Percentiles rank a stretch among this genome's conserved stretches.
phyloP scores from a whole-genome alignment of 2,888 invertebrate species.

The Spodoptera exigua region DNA sequence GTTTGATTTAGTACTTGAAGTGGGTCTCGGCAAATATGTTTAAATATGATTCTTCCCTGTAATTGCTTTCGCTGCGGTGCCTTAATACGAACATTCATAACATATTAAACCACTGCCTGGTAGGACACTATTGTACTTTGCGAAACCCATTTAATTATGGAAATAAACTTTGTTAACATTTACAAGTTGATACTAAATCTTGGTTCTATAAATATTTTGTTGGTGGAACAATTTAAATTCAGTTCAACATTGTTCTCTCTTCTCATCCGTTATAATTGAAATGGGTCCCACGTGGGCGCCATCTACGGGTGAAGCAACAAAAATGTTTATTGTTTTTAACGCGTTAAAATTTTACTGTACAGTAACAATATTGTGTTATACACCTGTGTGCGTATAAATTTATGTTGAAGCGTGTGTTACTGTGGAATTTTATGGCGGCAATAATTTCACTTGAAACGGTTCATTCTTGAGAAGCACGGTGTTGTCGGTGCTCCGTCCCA shows the following conservation, averaged over 20 bases:
- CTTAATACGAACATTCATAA: slow-evolving; percentile 34
- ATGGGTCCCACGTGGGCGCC: slow-evolving; percentile 64
- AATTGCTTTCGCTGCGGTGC: slow-evolving; percentile 43
- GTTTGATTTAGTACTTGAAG: slow-evolving; percentile 56
- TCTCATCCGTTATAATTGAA: slow-evolving; percentile 51
- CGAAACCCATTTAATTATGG: slow-evolving; percentile 18
- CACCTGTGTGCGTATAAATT: slow-evolving; percentile 26
- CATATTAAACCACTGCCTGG: slow-evolving; percentile 42
- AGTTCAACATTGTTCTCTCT: slow-evolving; percentile 31
- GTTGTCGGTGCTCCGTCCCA: slow-evolving; percentile 19
- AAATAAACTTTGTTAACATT: slow-evolving; percentile 32
- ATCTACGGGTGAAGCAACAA: slow-evolving; percentile 52
- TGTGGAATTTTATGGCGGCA: slow-evolving; percentile 52
- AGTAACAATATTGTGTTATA: slow-evolving; percentile 16
- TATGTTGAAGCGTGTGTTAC: slow-evolving; percentile 34
- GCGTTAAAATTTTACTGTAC: slow-evolving; percentile 24
- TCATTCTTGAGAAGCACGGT: slow-evolving; percentile 33
- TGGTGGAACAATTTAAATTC: slow-evolving; percentile 2
- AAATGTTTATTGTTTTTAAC: slow-evolving; percentile 53
- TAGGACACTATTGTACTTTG: slow-evolving; percentile 19
- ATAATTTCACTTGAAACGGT: slow-evolving; percentile 43
- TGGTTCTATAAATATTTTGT: slow-evolving; percentile 13
- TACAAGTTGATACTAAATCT: slow-evolving; percentile 5
- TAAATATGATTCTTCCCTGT: slow-evolving; percentile 52
- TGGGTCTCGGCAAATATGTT: slow-evolving; percentile 51